Conservation (phyloP, 2,113 vertebrate species). For the Dendrocopos noguchii region DNA sequence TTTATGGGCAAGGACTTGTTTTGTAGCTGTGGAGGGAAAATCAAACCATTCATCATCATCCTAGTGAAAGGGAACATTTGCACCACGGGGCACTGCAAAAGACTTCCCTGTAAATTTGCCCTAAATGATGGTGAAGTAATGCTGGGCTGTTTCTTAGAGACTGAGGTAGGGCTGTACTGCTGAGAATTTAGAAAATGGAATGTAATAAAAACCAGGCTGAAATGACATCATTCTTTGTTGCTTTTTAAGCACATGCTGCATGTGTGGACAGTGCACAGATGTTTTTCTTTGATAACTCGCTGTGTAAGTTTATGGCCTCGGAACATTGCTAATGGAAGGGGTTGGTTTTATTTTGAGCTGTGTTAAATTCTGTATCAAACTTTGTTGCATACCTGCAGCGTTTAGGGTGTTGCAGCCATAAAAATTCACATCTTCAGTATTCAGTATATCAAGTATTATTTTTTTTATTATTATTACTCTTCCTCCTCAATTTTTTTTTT, state of each 20-base stretch:
- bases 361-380: not conserved
- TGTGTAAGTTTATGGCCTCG: not conserved
- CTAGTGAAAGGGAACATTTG: accelerated
- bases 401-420: not conserved
- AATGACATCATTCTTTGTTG: constrained; percentile 47
- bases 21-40: not conserved
- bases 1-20: not conserved
- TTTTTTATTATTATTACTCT: not conserved
- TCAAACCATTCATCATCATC: not conserved
- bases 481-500: not conserved
- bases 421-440: not conserved
- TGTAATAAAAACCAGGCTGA: constrained; percentile 51
- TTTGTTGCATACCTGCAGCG: not conserved
- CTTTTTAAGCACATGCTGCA: not conserved
- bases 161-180: not conserved
- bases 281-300: constrained; percentile 42
- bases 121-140: not conserved
- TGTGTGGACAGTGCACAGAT: constrained; percentile 39
- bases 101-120: not conserved
- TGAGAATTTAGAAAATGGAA: not conserved
- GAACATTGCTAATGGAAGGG: not conserved
- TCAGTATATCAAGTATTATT: not conserved
- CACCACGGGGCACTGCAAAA: not conserved
- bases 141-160: not conserved
- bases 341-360: not conserved